Base-by-base conservation (phyloP, 2,113 vertebrate species). In the Lophotis ruficrista region DNA sequence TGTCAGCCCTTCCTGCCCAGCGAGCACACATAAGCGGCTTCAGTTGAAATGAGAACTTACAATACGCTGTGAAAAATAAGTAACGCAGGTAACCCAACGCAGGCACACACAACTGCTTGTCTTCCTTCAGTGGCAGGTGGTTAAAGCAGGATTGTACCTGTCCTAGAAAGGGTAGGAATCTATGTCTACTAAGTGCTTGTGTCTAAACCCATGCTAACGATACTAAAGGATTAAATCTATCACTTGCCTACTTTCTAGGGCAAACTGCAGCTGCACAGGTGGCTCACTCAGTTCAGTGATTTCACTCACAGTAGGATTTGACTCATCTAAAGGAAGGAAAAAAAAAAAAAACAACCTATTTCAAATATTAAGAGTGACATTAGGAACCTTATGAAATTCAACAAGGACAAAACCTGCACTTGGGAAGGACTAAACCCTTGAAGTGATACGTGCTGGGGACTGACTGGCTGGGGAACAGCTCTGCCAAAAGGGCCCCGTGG, bases 81-180 rank as follows among this genome's bases (percentile, higher is more conserved):
- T 3, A 38, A 43, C 10, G 8, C 7, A 3, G 14, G 10, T 14
- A 56, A 54, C 4, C 35, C 60, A 73, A 12, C 0, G 0, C 0
- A n/a, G 54, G 70, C 38, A 53, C 43, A 43, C 1, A 2, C 58
- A 85, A 6, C 30, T 38, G 24, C 17, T 38, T 70, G 28, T 51
- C 25, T 51, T 47, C 62, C 37, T 35, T 45, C 24, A 75, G 31
- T 28, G 28, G 71, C 47, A 83, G 38, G 54, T 47, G 62, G n/a
- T 14, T 33, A 17, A 60, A 82, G 64, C 8, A 7, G 3, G 14
- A 30, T 27, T 45, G 35, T 35, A 9, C 37, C 75, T 53, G 31
- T 7, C 31, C 17, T 25, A 24, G 54, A 35, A 58, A 71, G 19
- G 38, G 27, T 2, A 20, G 64, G 48, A 62, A 48, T 3, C 37